phyloP scores from a whole-genome alignment of 2,888 invertebrate genomes.

The Pteria penguin region DNA sequence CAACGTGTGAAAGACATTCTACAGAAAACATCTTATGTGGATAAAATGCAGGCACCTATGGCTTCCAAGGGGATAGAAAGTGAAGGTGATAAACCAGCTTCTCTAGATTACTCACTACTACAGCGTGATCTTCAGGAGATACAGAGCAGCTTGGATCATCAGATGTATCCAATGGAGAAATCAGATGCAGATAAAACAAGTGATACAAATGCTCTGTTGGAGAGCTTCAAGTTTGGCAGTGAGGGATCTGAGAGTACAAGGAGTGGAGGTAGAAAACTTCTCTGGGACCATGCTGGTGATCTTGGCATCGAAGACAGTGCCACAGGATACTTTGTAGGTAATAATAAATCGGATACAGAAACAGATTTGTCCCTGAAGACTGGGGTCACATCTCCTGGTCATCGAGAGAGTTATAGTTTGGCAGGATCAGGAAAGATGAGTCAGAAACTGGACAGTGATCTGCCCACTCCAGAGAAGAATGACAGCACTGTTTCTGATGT shows the following conservation, averaged over 20 bases:
- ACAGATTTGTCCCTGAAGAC: slow-evolving; percentile 43
- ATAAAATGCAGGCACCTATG: slow-evolving; percentile 22
- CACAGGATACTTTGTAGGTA: slow-evolving; percentile 56
- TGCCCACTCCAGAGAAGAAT: neutral
- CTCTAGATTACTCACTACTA: slow-evolving; percentile 65
- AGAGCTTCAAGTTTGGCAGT: slow-evolving; percentile 31
- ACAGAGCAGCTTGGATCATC: slow-evolving; percentile 64
- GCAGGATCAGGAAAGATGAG: slow-evolving; percentile 4
- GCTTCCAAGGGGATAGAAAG: neutral
- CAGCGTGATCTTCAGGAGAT: slow-evolving; percentile 76
- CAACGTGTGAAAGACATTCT: slow-evolving; percentile 37
- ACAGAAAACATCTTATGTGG: slow-evolving; percentile 43
- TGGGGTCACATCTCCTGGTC: slow-evolving; percentile 13
- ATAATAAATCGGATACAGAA: slow-evolving; percentile 50
- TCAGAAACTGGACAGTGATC: slow-evolving; percentile 15
- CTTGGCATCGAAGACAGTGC: slow-evolving; percentile 59
- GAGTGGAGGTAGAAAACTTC: slow-evolving; percentile 55
- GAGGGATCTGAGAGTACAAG: slow-evolving; percentile 52
- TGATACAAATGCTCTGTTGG: slow-evolving; percentile 14
- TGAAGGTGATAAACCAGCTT: slow-evolving; percentile 39
- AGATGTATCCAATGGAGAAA: slow-evolving; percentile 4
- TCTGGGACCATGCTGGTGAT: slow-evolving; percentile 73
- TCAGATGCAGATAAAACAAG: neutral
- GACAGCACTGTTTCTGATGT: slow-evolving; percentile 25
- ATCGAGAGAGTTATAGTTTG: slow-evolving; percentile 7